These are phyloP conservation scores for Drosophila flavopinicola DNA, from an alignment of 2,888 invertebrate genomes.

Conservation along the genomic window DNA sequence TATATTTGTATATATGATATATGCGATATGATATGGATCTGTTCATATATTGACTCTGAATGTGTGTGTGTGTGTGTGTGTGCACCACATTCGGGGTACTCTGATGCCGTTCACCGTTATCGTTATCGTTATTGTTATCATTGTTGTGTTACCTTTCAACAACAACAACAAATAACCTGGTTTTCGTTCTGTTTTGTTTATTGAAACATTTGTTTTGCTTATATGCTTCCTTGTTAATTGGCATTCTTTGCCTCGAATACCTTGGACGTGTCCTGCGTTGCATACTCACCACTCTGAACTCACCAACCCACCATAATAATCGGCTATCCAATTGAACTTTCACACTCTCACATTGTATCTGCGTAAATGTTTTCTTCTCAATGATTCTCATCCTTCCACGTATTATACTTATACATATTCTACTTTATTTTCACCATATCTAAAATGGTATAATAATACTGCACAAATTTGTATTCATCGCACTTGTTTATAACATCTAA, in stretches of 20 bases:
- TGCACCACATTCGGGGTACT: too few relatives aligned
- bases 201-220: conserved; percentile 1
- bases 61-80: too few relatives aligned
- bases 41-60: too few relatives aligned
- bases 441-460: background rate
- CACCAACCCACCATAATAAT: conserved; percentile 6
- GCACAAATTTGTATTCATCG: conserved; percentile 21
- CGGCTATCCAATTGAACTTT: conserved; percentile 6
- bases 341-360: conserved; percentile 8
- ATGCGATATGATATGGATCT: too few relatives aligned
- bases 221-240: conserved; percentile 19
- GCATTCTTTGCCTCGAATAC: conserved; percentile 31
- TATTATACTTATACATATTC: background rate
- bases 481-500: conserved; percentile 12
- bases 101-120: background rate
- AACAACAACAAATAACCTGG: background rate
- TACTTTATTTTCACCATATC: too few relatives aligned
- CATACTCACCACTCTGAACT: conserved; percentile 7
- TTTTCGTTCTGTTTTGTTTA: background rate
- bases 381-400: conserved; percentile 1
- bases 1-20: too few relatives aligned
- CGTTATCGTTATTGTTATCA: conserved; percentile 12
- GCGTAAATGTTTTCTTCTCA: conserved; percentile 11
- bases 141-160: conserved; percentile 17
- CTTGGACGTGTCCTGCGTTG: conserved; percentile 23